Conservation (phyloP, 2,888 invertebrate genomes). For the Ichneumoninae sp. region DNA sequence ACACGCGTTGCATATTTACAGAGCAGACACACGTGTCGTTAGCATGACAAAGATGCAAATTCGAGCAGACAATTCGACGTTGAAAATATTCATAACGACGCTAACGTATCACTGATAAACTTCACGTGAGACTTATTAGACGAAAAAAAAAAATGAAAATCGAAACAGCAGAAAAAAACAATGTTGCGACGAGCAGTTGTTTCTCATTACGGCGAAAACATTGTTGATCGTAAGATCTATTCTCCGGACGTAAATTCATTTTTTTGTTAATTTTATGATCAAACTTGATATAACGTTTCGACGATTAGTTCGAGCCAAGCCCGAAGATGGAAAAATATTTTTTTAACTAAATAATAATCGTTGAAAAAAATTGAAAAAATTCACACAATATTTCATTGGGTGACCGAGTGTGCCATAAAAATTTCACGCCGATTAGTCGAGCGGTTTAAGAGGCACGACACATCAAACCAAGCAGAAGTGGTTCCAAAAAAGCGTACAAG, state of each 20-base stretch:
- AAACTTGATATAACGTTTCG: not conserved
- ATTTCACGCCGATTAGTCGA: not conserved
- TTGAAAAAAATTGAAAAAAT: not conserved
- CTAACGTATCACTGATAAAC: slow-evolving; percentile 32
- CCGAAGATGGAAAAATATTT: not conserved
- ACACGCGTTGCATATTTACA: slow-evolving; percentile 79
- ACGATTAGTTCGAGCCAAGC: not conserved
- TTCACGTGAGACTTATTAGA: slow-evolving; percentile 10
- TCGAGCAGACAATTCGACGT: slow-evolving; percentile 59
- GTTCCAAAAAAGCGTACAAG: not conserved
- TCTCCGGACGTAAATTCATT: not conserved
- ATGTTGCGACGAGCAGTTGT: not conserved
- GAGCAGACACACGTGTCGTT: slow-evolving; percentile 78
- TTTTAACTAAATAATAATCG: not conserved
- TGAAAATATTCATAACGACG: slow-evolving; percentile 28
- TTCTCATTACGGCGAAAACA: not conserved
- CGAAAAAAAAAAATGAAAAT: not conserved
- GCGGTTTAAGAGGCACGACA: not conserved
- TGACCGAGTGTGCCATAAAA: not conserved
- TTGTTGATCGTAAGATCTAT: not conserved
- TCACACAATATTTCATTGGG: not conserved
- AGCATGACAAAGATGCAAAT: slow-evolving; percentile 81
- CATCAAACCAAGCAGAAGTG: not conserved
- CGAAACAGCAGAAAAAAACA: not conserved
- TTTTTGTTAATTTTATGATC: not conserved